Conservation (phyloP, 2,888 invertebrate genomes). For the Rhopalosiphum nymphaeae region DNA sequence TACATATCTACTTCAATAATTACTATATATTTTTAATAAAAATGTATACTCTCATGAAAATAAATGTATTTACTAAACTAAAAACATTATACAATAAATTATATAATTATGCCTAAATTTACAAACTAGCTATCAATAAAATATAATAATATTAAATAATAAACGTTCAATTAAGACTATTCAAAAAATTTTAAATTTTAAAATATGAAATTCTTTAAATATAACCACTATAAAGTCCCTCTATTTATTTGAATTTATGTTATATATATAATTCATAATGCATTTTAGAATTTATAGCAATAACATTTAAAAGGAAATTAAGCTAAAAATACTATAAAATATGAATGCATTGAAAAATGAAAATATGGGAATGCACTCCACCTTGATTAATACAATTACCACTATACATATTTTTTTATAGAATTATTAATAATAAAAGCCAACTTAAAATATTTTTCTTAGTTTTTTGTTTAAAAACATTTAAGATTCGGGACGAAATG, state of each 20-base stretch:
- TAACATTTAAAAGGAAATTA: background rate
- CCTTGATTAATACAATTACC: background rate
- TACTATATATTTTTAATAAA: too few species aligned
- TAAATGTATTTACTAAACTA: too few species aligned
- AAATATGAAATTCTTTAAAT: background rate
- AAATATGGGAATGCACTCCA: background rate
- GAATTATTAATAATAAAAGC: background rate
- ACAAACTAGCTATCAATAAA: too few species aligned
- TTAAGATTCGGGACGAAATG: background rate
- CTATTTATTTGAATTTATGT: background rate
- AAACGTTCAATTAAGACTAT: too few species aligned
- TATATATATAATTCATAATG: background rate
- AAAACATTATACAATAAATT: too few species aligned
- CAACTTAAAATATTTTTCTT: background rate
- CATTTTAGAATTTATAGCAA: background rate
- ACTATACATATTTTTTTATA: background rate
- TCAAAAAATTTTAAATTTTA: background rate
- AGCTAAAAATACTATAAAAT: background rate
- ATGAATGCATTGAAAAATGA: background rate
- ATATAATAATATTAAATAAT: too few species aligned
- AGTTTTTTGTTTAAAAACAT: background rate
- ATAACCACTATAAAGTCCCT: background rate
- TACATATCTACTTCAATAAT: too few species aligned
- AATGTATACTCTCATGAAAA: too few species aligned
- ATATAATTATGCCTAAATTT: too few species aligned